Conservation (phyloP, 2,113 vertebrate species). For the Cynopterus brachyotis region DNA sequence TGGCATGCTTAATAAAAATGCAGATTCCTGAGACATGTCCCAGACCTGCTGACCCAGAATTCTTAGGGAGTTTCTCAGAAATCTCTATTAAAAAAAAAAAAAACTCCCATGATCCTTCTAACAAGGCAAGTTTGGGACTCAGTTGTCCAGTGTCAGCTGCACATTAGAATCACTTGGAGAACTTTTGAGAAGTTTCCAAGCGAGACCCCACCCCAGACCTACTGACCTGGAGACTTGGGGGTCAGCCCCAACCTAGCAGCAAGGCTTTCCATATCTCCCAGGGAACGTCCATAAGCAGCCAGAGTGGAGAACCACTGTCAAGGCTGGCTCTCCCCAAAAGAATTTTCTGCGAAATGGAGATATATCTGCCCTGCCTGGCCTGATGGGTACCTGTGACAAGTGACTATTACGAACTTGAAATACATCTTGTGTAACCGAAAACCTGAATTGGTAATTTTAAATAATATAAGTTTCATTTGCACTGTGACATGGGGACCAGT, state of each 20-base stretch:
- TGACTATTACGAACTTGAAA: background rate
- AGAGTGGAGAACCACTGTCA: background rate
- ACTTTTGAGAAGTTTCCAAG: background rate
- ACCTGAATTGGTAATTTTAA: background rate
- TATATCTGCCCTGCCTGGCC: background rate
- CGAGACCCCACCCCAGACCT: background rate
- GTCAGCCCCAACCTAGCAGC: background rate
- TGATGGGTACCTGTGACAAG: too few species aligned
- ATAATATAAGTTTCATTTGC: background rate
- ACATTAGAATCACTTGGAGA: background rate
- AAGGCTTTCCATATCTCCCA: background rate
- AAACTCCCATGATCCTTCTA: background rate
- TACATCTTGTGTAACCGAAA: background rate
- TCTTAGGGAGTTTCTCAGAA: background rate
- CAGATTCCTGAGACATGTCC: background rate
- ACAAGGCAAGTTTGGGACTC: background rate
- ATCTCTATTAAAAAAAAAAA: background rate
- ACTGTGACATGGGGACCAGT: accelerated
- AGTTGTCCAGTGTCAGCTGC: too few species aligned
- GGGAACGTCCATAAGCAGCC: background rate
- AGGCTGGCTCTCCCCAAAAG: background rate
- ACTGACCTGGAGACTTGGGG: background rate
- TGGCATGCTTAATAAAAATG: background rate
- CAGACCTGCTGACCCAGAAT: background rate
- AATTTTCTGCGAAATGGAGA: background rate